Evolutionary conservation across 2,888 invertebrate genomes (phyloP).

Genomic region (Drosophila formosana): DNA sequence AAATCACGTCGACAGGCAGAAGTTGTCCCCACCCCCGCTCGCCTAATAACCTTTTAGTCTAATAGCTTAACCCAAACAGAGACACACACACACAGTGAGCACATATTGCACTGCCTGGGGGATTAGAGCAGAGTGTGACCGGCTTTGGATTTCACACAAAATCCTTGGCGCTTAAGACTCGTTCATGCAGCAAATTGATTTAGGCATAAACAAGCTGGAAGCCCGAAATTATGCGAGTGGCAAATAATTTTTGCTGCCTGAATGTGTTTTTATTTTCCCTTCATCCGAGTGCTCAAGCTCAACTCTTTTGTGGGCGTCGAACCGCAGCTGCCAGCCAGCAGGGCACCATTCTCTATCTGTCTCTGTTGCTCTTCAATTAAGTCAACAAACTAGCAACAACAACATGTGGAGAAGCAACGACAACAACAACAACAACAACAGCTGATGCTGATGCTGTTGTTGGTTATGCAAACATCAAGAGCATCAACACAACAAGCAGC

Average conservation of each 20-base stretch:
- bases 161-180: conserved; percentile 64
- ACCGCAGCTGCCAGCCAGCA: conserved; percentile 53
- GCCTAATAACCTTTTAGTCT: conserved; percentile 67
- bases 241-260: conserved; percentile 56
- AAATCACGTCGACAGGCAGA: conserved; percentile 59
- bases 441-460: conserved; percentile 4
- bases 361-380: conserved; percentile 33
- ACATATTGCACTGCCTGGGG: conserved; percentile 21
- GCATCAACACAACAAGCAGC: conserved; percentile 31
- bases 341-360: conserved; percentile 16
- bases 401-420: conserved; percentile 42
- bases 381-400: conserved; percentile 76
- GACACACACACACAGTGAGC: conserved; percentile 23
- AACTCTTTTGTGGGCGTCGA: conserved; percentile 58
- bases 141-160: conserved; percentile 27
- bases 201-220: conserved; percentile 75
- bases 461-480: conserved; percentile 34
- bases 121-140: conserved; percentile 48
- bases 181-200: conserved; percentile 80
- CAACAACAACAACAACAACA: conserved; percentile 59
- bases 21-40: not conserved
- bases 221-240: conserved; percentile 31
- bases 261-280: conserved; percentile 25
- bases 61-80: conserved; percentile 60
- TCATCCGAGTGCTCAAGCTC: not conserved